Evolutionary conservation across 2,888 invertebrate genomes (phyloP), one percentile per base, ranked within the genome.

Genomic region (Enoplolaimus lenunculus): DNA sequence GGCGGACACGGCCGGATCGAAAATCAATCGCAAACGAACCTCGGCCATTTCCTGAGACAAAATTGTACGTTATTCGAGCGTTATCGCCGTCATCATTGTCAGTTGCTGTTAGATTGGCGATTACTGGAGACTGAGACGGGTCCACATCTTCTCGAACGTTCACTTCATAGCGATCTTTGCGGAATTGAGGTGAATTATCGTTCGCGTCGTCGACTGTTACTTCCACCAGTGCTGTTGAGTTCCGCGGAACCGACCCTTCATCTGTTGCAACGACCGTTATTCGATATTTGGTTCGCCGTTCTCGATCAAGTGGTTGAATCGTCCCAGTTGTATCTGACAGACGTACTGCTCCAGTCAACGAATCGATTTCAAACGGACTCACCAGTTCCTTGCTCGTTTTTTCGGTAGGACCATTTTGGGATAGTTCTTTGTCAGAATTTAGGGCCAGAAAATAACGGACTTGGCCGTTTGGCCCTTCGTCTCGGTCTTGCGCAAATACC

Each of bases 11-110:
- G 0, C 97, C 97, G 71, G 89, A 90, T 76, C 91, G 86, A 70
- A 91, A 90, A 82, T 97, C 94, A 57, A 98, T 93, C 1, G 90
- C 88, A 81, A 98, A 95, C 78, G 91, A 91, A 75, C 90, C 89
- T 80, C 91, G 90, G 0, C 89, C 89, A 83, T 95, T 94, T 31
- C 95, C 93, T 7, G 94, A 92, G 75, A 94, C 93, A 75, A 97
- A 91, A 21, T 91, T 91, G 83, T 92, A 95, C 67, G 93, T 86
- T 71, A 98, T 88, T 73, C 75, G 75, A 7, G 93, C 91, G 82
- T 98, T 97, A 34, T 88, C 86, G 0, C 93, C 95, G 69, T 89
- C 87, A 82, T 98, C 98, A 0, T 89, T 89, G 81, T 98, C 98
- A 0, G 88, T 88, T 0, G 97, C 97, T 77, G 89, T 85, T 73